Evolutionary conservation across 2,797 vertebrate genomes (phyloP), one percentile per base, ranked within the genome.

Genomic region (Silurus lanzhouensis): DNA sequence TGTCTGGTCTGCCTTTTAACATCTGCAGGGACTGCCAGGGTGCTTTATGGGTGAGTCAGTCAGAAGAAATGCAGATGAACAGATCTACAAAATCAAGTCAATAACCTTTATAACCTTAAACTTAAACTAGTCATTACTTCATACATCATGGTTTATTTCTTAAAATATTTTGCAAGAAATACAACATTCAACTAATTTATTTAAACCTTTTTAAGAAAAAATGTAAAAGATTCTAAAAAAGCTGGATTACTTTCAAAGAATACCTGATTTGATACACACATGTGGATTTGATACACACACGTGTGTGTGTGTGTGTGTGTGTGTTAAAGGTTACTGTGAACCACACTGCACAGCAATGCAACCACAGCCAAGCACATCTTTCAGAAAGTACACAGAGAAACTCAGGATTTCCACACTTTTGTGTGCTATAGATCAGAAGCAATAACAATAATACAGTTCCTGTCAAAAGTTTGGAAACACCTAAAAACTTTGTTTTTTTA

Each of bases 231-330:
- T 31, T 66, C 19, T 38, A 79, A 72, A 66, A 77, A 25, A 68
- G 25, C 22, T 61, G 68, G 68, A 10, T 86, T 38, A 63, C 14
- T 12, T 25, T 20, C 67, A 60, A 55, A 55, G 4, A 80, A 90
- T 90, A 72, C 85, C 89, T 72, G 83, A 89, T 89, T 89, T 85
- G 87, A 61, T 80, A 88, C 88, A 85, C 84, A 77, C 71, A 52
- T 52, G 48, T 52, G 48, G 48, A 27, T 27, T 27, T 27, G 27
- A 27, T 27, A 27, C 27, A 27, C 27, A 48, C 8, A 9, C 8
- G 31, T 38, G 31, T 38, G 31, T 38, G 31, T 38, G 38, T 38
- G 38, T 38, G 83, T 74, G 38, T 38, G 84, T 83, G 88, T 84
- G 63, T 72, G 58, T 82, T 27, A 66, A 70, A 48, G 63, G 64